Base-by-base conservation (phyloP, 2,797 vertebrate genomes). In the Anniella stebbinsi region DNA sequence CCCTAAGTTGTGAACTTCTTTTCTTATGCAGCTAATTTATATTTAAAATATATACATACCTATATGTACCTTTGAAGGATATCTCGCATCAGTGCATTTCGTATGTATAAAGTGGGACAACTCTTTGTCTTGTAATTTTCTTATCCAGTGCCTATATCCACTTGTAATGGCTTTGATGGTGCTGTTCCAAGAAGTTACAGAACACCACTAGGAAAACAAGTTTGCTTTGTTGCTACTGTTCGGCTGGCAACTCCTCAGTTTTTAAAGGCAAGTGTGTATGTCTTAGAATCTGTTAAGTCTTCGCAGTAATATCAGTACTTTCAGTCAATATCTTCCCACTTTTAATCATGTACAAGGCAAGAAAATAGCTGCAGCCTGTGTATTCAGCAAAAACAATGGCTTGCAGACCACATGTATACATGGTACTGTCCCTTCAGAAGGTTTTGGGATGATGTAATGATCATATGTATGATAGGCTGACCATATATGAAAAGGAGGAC, bases 161-260 rank as follows among this genome's bases (percentile, higher is more conserved):
- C 97, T 84, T 98, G 97, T 90, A 97, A 97, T 12, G 97, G 97
- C 92, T 98, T 97, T 95, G 97, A 98, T 33, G 96, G 96, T 85
- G 75, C 96, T 91, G 95, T 98, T 67, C 96, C 97, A 57, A 97
- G 97, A 95, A 95, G 97, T 87, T 97, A 97, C 92, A 95, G 93
- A 87, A 77, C 97, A 88, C 91, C 97, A 12, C 93, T 96, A 0
- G 97, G 96, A 88, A 97, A 97, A 93, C 97, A 97, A 57, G 90
- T 97, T 90, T 98, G 97, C 91, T 98, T 98, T 48, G 97, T 98
- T 3, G 98, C 98, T 1, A 98, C 98, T 0, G 98, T 98, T 89
- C 97, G 97, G 23, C 97, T 98, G 95, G 97, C 97, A 87, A 98
- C 97, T 0, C 98, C 98, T 67, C 98, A 98, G 84, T 97, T 98